Base-by-base conservation (phyloP, 1,140 invertebrate species). In the Bradynema listronoti region DNA sequence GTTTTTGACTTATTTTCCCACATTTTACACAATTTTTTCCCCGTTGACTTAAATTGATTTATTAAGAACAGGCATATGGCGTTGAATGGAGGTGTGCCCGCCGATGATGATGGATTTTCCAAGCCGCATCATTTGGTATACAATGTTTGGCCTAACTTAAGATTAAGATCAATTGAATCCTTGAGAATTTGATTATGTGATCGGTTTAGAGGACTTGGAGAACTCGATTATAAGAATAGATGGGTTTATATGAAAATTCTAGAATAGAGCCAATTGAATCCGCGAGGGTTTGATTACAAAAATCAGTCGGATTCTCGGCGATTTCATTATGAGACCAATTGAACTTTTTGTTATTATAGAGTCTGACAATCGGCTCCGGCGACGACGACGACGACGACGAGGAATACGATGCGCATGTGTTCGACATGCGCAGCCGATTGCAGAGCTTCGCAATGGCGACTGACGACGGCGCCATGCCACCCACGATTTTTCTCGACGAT, bases 301-400 rank as follows among this genome's bases (percentile, higher is more conserved):
- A n/a, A n/a, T n/a, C n/a, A n/a, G n/a, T n/a, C n/a, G n/a, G n/a
- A n/a, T n/a, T n/a, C n/a, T n/a, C n/a, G n/a, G n/a, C n/a, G n/a
- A n/a, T n/a, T n/a, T 39, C 11, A 39, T 39, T 19, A 39, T 11
- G 19, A 39, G 19, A 39, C 11, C 36, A 39, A 39, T 50, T 24
- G 4, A 61, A 58, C 29, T 2, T 56, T 30, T 25, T 29, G 25
- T 2, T 67, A n/a, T 51, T 69, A 33, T 43, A 68, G 66, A 68
- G 61, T 53, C 24, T 68, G 33, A 70, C 66, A 5, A 58, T 68
- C 11, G 66, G 66, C 14, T 49, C 27, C 16, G 58, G 29, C 16
- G 66, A 68, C 41, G 34, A 24, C 14, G 65, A 66, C n/a, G 66
- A 69, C 14, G 58, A 68, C 6, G 42, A 30, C 11, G 55, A 54